Base-by-base conservation (phyloP, 1,140 invertebrate species). In the Brachionus sp. region DNA sequence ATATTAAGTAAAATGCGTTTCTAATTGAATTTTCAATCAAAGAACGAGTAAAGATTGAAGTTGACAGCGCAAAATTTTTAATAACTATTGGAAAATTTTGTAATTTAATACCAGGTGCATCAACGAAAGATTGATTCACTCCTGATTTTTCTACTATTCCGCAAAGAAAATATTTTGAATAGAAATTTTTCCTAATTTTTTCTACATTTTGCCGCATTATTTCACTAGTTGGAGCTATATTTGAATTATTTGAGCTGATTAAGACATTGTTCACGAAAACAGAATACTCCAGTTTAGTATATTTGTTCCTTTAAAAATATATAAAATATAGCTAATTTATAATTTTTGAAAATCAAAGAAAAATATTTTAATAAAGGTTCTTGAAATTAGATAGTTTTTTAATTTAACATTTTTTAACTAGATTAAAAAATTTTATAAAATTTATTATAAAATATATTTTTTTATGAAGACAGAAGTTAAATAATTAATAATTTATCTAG, bases 151-250 rank as follows among this genome's bases (percentile, higher is more conserved):
- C 37, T 16, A 70, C 12, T n/a, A 70, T 70, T 19, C 66, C 66
- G 16, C 66, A 70, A 1, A 70, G 16, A 16, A 70, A 39, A 70
- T 70, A 70, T 10, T 23, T 70, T 39, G 37, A 70, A 16, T 70
- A 70, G 37, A 70, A 70, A 44, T 70, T 70, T 39, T 39, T 70
- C 16, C 35, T 16, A 6, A 70, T 33, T 70, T 70, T 70, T 39
- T 70, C 66, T 4, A 70, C 19, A 70, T 70, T 70, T 39, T 37
- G 33, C 10, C 66, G 33, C 66, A 70, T 39, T 70, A 70, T 70
- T n/a, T 70, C 66, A 70, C 66, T 70, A 9, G 66, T 70, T 37
- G 66, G 66, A n/a, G 66, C 6, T 37, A 16, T 39, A 70, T 16
- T 70, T 16, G 35, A 5, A 39, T 70, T 13, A 39, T 39, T 39